phyloP scores from a whole-genome alignment of 2,113 vertebrate genomes.

The Megalops atlanticus region DNA sequence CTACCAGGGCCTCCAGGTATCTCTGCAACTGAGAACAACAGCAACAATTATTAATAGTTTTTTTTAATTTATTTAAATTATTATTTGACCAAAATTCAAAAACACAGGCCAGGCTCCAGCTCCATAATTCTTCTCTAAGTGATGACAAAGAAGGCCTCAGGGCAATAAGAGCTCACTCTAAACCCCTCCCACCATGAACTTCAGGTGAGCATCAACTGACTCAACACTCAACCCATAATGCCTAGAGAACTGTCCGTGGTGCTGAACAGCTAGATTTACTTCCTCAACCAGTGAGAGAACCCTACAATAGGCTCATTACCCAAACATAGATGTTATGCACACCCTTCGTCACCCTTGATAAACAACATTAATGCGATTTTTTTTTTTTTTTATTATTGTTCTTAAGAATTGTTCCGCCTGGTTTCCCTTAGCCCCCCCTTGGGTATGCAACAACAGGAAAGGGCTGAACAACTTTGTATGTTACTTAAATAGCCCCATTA shows the following conservation, averaged over 20 bases:
- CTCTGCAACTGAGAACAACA: no score
- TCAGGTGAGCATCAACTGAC: no score
- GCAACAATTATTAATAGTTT: no score
- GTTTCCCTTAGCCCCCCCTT: not conserved
- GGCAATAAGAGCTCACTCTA: no score
- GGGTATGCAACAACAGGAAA: slow-evolving; percentile 6
- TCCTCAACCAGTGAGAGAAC: not conserved
- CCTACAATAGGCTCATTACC: not conserved
- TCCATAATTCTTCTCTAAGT: no score
- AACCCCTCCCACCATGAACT: no score
- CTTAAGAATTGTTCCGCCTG: not conserved
- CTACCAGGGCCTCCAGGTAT: not conserved
- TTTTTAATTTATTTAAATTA: no score
- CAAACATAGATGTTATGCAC: slow-evolving; percentile 6
- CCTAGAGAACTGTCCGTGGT: not conserved
- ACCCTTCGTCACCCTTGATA: not conserved
- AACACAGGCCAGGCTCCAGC: no score
- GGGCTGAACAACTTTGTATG: slow-evolving; percentile 1
- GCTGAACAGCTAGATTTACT: not conserved
- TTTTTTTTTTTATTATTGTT: slow-evolving; percentile 34
- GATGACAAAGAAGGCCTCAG: no score
- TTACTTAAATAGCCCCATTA: slow-evolving; percentile 23
- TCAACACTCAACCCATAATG: not conserved
- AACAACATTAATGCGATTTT: not conserved
- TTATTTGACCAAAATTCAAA: no score